A percentile compares a stretch with the other conserved stretches of the same genome.
Evolutionary conservation across 2,797 vertebrate species (phyloP).

Genomic region (Pangasius krempfi): DNA sequence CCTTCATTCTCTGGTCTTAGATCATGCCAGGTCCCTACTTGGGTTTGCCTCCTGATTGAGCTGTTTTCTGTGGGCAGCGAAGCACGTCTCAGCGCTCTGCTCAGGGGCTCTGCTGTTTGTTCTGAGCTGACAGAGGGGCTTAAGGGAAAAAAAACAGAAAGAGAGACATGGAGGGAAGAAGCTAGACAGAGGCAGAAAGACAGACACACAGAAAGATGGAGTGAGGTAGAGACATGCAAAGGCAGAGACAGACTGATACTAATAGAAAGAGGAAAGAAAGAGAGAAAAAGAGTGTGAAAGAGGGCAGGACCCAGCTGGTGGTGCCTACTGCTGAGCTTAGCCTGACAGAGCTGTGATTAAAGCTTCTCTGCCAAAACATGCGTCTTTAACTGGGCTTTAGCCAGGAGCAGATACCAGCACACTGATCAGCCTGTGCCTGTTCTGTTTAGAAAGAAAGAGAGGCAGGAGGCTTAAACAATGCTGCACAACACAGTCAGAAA

Average conservation of each 20-base stretch:
- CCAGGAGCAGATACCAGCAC: slow-evolving; percentile 33
- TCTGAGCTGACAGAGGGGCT: slow-evolving; percentile 33
- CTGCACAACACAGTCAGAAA: not conserved
- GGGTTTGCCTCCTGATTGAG: slow-evolving; percentile 44
- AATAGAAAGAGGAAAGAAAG: not conserved
- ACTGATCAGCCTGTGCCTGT: not conserved
- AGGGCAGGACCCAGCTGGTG: slow-evolving; percentile 52
- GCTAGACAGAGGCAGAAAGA: slow-evolving; percentile 14
- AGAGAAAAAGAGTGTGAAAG: slow-evolving; percentile 5
- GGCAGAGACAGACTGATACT: not conserved
- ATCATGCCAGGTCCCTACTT: slow-evolving; percentile 28
- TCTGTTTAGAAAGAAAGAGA: not conserved
- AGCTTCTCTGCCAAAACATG: slow-evolving; percentile 37
- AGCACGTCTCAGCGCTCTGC: slow-evolving; percentile 10
- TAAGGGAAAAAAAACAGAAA: slow-evolving; percentile 6
- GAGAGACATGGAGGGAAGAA: not conserved
- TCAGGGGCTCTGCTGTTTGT: slow-evolving; percentile 40
- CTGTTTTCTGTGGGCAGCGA: slow-evolving; percentile 34
- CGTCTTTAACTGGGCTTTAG: slow-evolving; percentile 24
- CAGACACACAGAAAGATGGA: slow-evolving; percentile 2
- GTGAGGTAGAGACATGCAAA: not conserved
- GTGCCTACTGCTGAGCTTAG: slow-evolving; percentile 44
- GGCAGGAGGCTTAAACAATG: not conserved
- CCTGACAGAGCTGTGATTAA: slow-evolving; percentile 56
- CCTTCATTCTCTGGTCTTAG: slow-evolving; percentile 22